These are phyloP conservation scores for Sesia apiformis DNA, from an alignment of 2,888 invertebrate genomes.

Conservation along the genomic window DNA sequence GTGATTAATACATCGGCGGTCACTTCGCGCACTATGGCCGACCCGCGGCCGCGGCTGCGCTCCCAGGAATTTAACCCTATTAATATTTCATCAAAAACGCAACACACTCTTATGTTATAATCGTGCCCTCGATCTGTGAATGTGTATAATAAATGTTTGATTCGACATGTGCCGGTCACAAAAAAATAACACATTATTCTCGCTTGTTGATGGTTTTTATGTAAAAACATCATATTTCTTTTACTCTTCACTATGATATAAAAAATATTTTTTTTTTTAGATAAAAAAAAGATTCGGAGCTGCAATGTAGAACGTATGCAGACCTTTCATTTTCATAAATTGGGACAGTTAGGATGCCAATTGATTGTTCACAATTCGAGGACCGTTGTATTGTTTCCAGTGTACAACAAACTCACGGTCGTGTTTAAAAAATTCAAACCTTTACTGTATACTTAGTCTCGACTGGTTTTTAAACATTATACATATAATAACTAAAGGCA, in stretches of 20 bases:
- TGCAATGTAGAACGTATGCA: too few relatives aligned
- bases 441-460: too few relatives aligned
- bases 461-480: too few relatives aligned
- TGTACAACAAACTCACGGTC: too few relatives aligned
- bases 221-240: slow-evolving; percentile 31
- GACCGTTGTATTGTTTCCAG: too few relatives aligned
- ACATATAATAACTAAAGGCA: too few relatives aligned
- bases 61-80: slow-evolving; percentile 49
- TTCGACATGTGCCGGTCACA: slow-evolving; percentile 9
- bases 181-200: slow-evolving; percentile 28
- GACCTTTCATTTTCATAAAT: too few relatives aligned
- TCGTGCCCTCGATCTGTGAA: slow-evolving; percentile 9
- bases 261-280: too few relatives aligned
- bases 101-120: slow-evolving; percentile 10
- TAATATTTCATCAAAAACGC: slow-evolving; percentile 61
- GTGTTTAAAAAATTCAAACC: too few relatives aligned
- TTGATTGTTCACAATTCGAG: too few relatives aligned
- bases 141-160: slow-evolving; percentile 6
- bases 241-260: neutral
- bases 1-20: slow-evolving; percentile 47
- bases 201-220: slow-evolving; percentile 25
- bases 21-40: slow-evolving; percentile 26
- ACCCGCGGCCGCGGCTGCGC: slow-evolving; percentile 6
- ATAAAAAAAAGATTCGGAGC: too few relatives aligned
- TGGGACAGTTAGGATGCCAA: too few relatives aligned